Evolutionary conservation across 1,140 invertebrate species (phyloP), one percentile per base, ranked within the genome.

Genomic region (Wasmannia auropunctata): DNA sequence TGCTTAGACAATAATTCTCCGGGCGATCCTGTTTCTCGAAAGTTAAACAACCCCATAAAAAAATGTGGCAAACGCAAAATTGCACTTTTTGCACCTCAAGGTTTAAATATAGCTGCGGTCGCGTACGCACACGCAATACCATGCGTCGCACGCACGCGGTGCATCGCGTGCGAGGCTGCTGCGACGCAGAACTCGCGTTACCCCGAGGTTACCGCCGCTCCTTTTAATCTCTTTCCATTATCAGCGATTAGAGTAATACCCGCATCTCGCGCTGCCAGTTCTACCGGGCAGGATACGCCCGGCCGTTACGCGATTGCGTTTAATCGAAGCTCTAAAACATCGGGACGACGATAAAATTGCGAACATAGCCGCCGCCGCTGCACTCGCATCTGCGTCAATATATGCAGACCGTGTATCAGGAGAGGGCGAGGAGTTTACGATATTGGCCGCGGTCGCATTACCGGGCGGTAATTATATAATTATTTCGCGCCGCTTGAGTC

Each of bases 171-270:
- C 67, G 65, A 75, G 87, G 22, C 43, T 22, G 54, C 22, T 43
- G 31, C 31, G 46, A 11, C 28, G 16, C 46, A 22, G n/a, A 80
- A 54, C 22, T 51, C 60, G 40, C 75, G 58, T 77, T 67, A 67
- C 58, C n/a, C n/a, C 51, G 28, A 40, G 37, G 37, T 63, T 63
- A 80, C 22, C 43, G 58, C 25, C 58, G 58, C 46, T 75, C 69
- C 70, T 84, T 84, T 84, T 75, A 62, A 75, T 76, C 28, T 75
- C 54, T 58, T 75, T 72, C 37, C 51, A 81, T 84, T 84, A 84
- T 84, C 69, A 49, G 63, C 56, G 37, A 76, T 76, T 60, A 75
- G 37, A 83, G 37, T 83, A 74, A 74, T 46, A 83, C 43, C n/a
- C 69, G 51, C 70, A 60, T 75, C 51, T 81, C 79, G 54, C 22